A percentile compares a stretch with the other conserved stretches of the same genome.
phyloP scores from a whole-genome alignment of 2,113 vertebrate genomes.

The Promerops cafer region DNA sequence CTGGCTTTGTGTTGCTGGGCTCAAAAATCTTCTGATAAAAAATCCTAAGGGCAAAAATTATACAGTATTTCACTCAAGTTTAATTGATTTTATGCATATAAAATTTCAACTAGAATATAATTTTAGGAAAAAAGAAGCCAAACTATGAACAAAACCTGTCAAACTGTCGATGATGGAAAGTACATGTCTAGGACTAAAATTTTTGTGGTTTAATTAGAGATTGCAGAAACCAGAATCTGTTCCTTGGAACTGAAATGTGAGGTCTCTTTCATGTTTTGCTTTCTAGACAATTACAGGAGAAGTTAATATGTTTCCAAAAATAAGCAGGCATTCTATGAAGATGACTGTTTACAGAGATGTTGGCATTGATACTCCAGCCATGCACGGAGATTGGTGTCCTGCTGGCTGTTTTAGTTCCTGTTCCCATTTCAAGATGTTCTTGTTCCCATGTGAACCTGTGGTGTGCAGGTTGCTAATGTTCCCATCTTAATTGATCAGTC shows the following conservation, averaged over 20 bases:
- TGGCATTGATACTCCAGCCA: not conserved
- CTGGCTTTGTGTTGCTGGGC: not conserved
- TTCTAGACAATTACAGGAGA: not conserved
- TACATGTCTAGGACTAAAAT: not conserved
- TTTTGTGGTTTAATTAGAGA: not conserved
- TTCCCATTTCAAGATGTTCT: accelerated
- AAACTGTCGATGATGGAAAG: not conserved
- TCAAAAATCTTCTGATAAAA: not conserved
- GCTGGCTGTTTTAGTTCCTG: not conserved
- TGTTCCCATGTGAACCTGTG: accelerated
- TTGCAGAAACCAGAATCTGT: not conserved
- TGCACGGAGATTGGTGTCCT: not conserved
- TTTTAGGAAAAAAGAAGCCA: not conserved
- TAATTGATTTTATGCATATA: not conserved
- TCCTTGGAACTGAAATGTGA: not conserved
- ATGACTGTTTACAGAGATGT: not conserved
- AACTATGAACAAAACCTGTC: not conserved
- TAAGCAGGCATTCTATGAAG: not conserved
- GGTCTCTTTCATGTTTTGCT: not conserved
- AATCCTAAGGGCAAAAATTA: not conserved
- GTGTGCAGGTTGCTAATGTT: not conserved
- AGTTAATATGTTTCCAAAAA: not conserved
- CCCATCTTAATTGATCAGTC: not conserved
- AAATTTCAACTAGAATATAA: not conserved
- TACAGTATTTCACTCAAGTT: not conserved